phyloP scores from a whole-genome alignment of 2,888 invertebrate species.

The Lycaena phlaeas region DNA sequence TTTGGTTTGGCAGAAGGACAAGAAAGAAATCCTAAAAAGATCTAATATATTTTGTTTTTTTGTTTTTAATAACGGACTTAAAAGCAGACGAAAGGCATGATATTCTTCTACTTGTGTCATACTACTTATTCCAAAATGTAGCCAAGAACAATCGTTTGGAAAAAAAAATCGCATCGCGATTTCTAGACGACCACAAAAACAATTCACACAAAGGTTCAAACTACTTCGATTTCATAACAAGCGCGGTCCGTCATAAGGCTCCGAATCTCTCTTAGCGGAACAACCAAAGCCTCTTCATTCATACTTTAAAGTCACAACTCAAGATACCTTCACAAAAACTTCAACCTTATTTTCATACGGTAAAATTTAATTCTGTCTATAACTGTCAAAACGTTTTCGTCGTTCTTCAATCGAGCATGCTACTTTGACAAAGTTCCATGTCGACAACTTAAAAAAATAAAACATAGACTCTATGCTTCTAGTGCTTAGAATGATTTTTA shows the following conservation, averaged over 20 bases:
- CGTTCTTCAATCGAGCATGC: constrained; percentile 31
- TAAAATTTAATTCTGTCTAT: constrained; percentile 21
- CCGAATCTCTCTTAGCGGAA: constrained; percentile 60
- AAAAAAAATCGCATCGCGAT: constrained; percentile 15
- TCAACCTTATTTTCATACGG: constrained; percentile 15
- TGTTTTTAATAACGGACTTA: too few relatives aligned
- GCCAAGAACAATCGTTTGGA: too few relatives aligned
- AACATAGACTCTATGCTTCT: constrained; percentile 15
- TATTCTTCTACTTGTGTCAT: too few relatives aligned
- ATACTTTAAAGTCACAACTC: constrained; percentile 26
- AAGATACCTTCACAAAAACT: constrained; percentile 17
- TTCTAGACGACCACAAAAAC: constrained; percentile 25
- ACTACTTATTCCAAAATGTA: too few relatives aligned
- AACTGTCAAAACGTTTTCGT: constrained; percentile 32
- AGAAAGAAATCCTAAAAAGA: too few relatives aligned
- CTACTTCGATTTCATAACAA: constrained; percentile 62
- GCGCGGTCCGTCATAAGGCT: constrained; percentile 55
- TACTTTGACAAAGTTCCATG: constrained; percentile 34
- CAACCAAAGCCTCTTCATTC: constrained; percentile 25
- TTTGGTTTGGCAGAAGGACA: too few relatives aligned
- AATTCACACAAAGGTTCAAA: constrained; percentile 44
- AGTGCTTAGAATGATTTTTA: constrained; percentile 17
- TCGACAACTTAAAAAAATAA: neutral
- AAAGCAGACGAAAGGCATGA: too few relatives aligned
- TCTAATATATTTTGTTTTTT: too few relatives aligned